These are phyloP conservation scores for Automeris io DNA, from an alignment of 2,888 invertebrate species.

Conservation along the genomic window DNA sequence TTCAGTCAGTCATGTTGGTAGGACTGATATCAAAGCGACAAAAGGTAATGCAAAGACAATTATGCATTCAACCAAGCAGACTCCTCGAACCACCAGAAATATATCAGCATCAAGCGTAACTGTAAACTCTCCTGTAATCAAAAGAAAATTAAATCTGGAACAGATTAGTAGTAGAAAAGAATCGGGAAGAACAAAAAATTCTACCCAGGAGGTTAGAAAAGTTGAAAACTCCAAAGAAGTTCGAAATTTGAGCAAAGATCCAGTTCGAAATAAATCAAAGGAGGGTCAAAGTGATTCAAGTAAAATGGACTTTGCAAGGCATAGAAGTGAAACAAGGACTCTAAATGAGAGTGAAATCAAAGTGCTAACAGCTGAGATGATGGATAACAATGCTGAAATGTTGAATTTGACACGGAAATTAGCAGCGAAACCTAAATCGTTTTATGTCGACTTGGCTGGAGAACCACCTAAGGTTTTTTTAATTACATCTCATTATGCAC, in stretches of 20 bases:
- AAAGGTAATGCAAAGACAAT: conserved; percentile 20
- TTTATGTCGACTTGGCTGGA: conserved; percentile 51
- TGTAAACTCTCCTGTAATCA: conserved; percentile 51
- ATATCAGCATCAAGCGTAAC: conserved; percentile 41
- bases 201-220: conserved; percentile 12
- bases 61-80: conserved; percentile 17
- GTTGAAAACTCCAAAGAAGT: conserved; percentile 13
- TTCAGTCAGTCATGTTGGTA: conserved; percentile 30
- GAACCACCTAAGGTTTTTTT: conserved; percentile 30
- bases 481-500: too few relatives aligned
- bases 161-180: conserved; percentile 13
- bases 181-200: conserved; percentile 12
- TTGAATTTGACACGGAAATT: conserved; percentile 41
- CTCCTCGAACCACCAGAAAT: conserved; percentile 23
- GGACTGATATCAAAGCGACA: conserved; percentile 12
- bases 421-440: conserved; percentile 56
- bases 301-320: conserved; percentile 23
- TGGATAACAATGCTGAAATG: conserved; percentile 60
- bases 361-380: conserved; percentile 39
- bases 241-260: conserved; percentile 7
- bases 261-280: conserved; percentile 13
- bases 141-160: conserved; percentile 31
- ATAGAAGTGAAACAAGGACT: conserved; percentile 59
- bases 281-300: conserved; percentile 12
- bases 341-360: conserved; percentile 62